These are phyloP conservation scores for Microcebus ravelobensis DNA, from an alignment of 2,113 vertebrate genomes.

Conservation along the genomic window DNA sequence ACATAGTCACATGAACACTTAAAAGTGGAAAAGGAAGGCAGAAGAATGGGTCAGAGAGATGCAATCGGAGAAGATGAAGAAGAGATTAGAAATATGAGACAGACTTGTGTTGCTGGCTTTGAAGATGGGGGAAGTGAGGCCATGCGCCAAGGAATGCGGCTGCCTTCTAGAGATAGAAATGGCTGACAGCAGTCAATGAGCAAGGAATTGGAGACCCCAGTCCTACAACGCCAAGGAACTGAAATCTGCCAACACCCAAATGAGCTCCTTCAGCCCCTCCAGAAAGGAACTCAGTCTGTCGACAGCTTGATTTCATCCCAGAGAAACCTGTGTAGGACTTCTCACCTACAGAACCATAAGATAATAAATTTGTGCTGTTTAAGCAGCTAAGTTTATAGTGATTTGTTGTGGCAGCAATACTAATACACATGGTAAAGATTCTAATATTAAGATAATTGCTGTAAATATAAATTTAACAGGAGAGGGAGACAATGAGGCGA, in stretches of 20 bases:
- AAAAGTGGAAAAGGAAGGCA: not conserved
- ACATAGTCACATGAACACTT: not conserved
- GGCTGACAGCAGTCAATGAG: not conserved
- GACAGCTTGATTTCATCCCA: not conserved
- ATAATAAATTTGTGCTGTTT: not conserved
- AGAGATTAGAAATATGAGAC: not conserved
- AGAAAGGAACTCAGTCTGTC: not conserved
- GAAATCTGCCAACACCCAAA: not conserved
- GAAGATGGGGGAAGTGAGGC: not conserved
- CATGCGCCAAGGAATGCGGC: accelerated
- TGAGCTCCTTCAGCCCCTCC: not conserved
- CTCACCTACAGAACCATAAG: not conserved
- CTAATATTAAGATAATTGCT: not conserved
- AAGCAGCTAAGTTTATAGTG: not conserved
- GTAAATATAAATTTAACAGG: not conserved
- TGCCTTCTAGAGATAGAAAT: not conserved
- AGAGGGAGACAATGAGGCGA: not conserved
- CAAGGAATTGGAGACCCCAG: not conserved
- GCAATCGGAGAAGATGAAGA: not conserved
- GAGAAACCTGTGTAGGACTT: not conserved
- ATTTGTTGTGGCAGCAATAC: not conserved
- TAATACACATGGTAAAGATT: not conserved
- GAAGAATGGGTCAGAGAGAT: not conserved
- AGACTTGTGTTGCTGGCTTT: not conserved
- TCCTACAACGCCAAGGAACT: not conserved